Base-by-base conservation (phyloP, 2,113 vertebrate species). In the Ibidorhyncha struthersii region DNA sequence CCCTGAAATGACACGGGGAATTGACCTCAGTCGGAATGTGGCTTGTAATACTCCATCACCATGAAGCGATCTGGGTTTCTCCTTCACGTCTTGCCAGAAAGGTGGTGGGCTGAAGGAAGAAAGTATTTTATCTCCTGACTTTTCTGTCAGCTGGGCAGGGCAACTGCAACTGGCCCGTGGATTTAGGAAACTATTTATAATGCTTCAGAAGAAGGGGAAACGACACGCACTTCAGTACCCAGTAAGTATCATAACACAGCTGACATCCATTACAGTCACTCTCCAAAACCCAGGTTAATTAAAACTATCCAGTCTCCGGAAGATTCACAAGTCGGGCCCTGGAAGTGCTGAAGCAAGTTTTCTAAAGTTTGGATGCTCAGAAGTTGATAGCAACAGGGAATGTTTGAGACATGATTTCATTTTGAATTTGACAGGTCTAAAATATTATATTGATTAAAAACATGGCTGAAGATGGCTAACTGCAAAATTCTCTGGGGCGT, bases 131-230 rank as follows among this genome's bases (percentile, higher is more conserved):
- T 63, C 34, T 84, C 53, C 61, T 69, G 32, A 67, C 47, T 41
- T 36, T 49, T 62, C 19, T 72, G 70, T 47, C 15, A 63, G 63
- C 6, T 30, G 62, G 27, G 32, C 6, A 85, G 6, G 10, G 7
- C 14, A 85, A 59, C 20, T n/a, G 32, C 15, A 67, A 36, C n/a
- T 23, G 10, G 11, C n/a, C 14, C 0, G 0, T 17, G 38, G 56
- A 72, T 66, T 82, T 67, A 59, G 70, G 61, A 82, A 92, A 41
- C 7, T 0, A 63, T 32, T 45, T 67, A 26, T 47, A 80, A 55
- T 23, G 8, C 20, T 83, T 67, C 18, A 72, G 32, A 73, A 73
- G 14, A 40, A 82, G 36, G 22, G 11, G 13, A 83, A 94, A 30
- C 49, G 29, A 38, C 10, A 15, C 0, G 1, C 19, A 12, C 18